phyloP scores from a whole-genome alignment of 1,140 invertebrate genomes.

The Polypedilum vanderplanki region DNA sequence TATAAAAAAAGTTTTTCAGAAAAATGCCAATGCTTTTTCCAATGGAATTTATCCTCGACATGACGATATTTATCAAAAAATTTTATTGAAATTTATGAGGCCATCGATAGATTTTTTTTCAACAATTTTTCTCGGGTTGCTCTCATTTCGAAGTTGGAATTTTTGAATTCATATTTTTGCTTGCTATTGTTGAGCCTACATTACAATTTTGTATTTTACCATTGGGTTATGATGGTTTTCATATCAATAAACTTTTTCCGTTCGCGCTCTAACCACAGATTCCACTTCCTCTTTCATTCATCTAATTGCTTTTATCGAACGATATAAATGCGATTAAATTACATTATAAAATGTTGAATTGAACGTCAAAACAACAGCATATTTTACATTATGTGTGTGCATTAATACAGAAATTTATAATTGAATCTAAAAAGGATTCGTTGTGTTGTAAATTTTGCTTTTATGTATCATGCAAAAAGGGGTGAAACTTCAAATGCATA shows the following conservation, averaged over 20 bases:
- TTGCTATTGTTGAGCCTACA: neutral
- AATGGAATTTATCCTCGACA: conserved; percentile 18
- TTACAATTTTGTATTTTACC: too few species aligned
- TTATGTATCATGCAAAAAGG: neutral
- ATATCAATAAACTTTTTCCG: too few species aligned
- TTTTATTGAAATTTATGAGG: conserved; percentile 19
- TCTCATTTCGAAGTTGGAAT: neutral
- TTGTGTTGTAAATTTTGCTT: neutral
- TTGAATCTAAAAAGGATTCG: conserved; percentile 7
- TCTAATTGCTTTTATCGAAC: conserved; percentile 13
- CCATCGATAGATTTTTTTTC: conserved; percentile 5
- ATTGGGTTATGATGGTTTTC: too few species aligned
- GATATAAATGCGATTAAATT: conserved; percentile 7
- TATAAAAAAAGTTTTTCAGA: neutral
- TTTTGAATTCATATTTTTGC: neutral
- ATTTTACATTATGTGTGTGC: neutral
- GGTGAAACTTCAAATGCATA: neutral
- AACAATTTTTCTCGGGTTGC: neutral
- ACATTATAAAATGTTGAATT: neutral
- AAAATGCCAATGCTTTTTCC: conserved; percentile 3
- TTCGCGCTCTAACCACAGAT: too few species aligned
- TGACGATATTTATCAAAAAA: conserved; percentile 14
- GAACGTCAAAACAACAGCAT: conserved; percentile 1
- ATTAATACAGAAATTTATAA: neutral
- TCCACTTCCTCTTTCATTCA: neutral